phyloP scores from a whole-genome alignment of 2,113 vertebrate species.

The Pogona vitticeps region DNA sequence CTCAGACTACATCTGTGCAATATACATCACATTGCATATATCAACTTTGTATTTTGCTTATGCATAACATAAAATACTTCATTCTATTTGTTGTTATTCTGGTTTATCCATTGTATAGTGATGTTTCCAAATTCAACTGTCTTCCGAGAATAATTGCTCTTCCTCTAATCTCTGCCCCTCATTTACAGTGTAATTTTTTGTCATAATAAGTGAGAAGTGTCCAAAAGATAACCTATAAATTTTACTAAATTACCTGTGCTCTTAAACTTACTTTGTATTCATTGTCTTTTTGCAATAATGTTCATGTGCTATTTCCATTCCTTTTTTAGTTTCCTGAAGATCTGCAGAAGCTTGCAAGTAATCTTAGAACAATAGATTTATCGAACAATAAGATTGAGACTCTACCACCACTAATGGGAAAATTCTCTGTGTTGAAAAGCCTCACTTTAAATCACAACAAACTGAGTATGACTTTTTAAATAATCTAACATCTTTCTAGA shows the following conservation, averaged over 20 bases:
- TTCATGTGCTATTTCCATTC: constrained; percentile 26
- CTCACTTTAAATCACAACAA: constrained; percentile 90
- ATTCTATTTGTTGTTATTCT: background rate
- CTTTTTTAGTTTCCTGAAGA: constrained; percentile 91
- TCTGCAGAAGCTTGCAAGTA: constrained; percentile 87
- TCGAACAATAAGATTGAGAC: constrained; percentile 92
- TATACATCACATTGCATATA: background rate
- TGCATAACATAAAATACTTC: background rate
- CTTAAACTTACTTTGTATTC: background rate
- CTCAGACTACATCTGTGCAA: no score
- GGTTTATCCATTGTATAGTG: background rate
- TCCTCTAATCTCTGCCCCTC: background rate
- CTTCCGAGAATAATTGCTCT: background rate
- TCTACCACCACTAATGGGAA: constrained; percentile 85
- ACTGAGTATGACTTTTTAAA: constrained; percentile 82
- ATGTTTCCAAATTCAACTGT: background rate
- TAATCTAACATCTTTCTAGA: constrained; percentile 15
- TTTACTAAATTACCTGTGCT: background rate
- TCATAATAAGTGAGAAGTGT: no score
- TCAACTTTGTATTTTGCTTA: background rate
- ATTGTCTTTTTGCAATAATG: background rate
- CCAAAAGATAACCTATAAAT: background rate
- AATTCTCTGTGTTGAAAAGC: constrained; percentile 91
- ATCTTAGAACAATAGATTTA: constrained; percentile 92
- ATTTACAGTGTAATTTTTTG: no score